phyloP scores from a whole-genome alignment of 1,140 invertebrate genomes.

The Lanistes nyassanus region DNA sequence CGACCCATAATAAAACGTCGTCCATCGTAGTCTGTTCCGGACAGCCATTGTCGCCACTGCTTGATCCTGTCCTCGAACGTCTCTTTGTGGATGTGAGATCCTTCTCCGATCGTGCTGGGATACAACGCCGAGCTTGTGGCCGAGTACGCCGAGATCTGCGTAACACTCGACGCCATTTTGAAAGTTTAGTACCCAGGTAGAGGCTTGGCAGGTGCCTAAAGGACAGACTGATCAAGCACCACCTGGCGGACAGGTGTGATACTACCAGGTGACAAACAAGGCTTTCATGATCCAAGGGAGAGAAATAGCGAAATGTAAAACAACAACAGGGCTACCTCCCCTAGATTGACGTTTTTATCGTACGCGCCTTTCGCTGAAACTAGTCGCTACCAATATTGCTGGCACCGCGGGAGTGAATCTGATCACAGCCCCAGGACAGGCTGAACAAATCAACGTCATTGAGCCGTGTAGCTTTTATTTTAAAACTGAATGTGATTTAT shows the following conservation, averaged over 20 bases:
- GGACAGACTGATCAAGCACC: background rate
- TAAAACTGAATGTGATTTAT: too few relatives aligned
- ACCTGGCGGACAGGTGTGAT: background rate
- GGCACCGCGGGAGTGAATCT: too few relatives aligned
- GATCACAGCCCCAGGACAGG: too few relatives aligned
- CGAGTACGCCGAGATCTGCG: constrained; percentile 26
- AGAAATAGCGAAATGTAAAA: too few relatives aligned
- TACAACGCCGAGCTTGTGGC: constrained; percentile 28
- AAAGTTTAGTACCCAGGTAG: background rate
- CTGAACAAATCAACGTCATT: too few relatives aligned
- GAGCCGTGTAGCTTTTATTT: too few relatives aligned
- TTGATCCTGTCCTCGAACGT: constrained; percentile 29
- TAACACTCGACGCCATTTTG: constrained; percentile 29
- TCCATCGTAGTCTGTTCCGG: constrained; percentile 23
- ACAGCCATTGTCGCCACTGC: constrained; percentile 28
- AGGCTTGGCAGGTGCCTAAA: constrained; percentile 4
- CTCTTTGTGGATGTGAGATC: constrained; percentile 27
- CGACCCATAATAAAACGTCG: constrained; percentile 25
- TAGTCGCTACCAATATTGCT: too few relatives aligned
- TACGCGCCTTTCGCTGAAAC: too few relatives aligned
- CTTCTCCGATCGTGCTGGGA: constrained; percentile 21
- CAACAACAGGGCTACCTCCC: too few relatives aligned
- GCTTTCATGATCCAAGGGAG: too few relatives aligned
- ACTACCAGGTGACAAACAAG: background rate
- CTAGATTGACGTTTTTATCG: too few relatives aligned